Evolutionary conservation across 2,797 vertebrate species (phyloP), one percentile per base, ranked within the genome.

Genomic region (Spinus olivaceus): DNA sequence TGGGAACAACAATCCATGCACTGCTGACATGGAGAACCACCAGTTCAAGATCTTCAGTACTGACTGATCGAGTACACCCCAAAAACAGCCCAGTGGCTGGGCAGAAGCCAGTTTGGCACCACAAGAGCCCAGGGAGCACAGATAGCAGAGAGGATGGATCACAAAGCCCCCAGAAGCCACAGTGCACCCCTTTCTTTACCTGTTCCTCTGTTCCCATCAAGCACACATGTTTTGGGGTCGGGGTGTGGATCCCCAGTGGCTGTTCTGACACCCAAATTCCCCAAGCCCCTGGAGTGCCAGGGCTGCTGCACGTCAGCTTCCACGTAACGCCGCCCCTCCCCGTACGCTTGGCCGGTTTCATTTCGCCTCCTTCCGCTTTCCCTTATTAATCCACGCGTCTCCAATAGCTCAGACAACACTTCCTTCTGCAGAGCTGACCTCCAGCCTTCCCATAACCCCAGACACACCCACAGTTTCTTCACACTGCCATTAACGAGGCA

Each of bases 351-450:
- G 28, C 71, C 7, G 6, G 25, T 54, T 92, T 67, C 91, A 73
- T 37, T 81, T 47, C 3, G 5, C 50, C 91, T 91, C 79, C 72
- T 94, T 90, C 87, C 6, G 46, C 81, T 95, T 92, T 91, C 91
- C 73, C 91, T 65, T 9, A 32, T 16, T 39, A 61, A 83, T 83
- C 89, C 94, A 73, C 70, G 0, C 2, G 1, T 71, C 79, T 78
- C 82, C 72, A 17, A 2, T 7, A 92, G 59, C 86, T 95, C 93
- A 35, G 15, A 17, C 84, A 44, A 54, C 41, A 1, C 59, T 83
- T 91, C 88, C 92, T 81, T 1, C 88, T 82, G 86, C 94, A 28
- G 18, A 67, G 59, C 72, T 81, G 86, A 95, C 86, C 92, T 88
- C 67, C 88, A 65, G 81, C 78, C 89, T 70, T 33, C 37, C 94